phyloP scores from a whole-genome alignment of 2,113 vertebrate species.

The Clarias macrocephalus region DNA sequence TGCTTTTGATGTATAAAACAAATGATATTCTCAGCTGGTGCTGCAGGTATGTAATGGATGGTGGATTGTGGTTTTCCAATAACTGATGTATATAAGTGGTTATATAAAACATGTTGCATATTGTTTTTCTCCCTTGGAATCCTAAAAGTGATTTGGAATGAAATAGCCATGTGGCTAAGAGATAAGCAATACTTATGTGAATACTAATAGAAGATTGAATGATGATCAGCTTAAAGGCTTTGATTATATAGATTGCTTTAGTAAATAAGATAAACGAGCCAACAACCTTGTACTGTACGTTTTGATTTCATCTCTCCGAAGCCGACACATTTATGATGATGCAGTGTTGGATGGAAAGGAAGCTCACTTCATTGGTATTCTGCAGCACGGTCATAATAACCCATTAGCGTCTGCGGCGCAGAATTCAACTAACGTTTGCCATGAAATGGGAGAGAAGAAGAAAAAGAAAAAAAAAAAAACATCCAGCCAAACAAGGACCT shows the following conservation, averaged over 20 bases:
- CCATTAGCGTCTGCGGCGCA: neutral
- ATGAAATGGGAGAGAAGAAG: neutral
- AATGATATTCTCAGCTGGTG: neutral
- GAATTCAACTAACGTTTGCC: conserved; percentile 1
- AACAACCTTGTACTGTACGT: neutral
- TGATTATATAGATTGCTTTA: neutral
- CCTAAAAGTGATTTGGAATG: neutral
- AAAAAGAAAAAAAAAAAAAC: neutral
- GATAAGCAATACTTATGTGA: neutral
- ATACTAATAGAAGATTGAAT: neutral
- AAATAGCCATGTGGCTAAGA: neutral
- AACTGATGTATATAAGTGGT: conserved; percentile 9
- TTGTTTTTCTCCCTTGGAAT: neutral
- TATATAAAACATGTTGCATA: neutral
- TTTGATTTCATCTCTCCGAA: conserved; percentile 11
- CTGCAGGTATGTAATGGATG: neutral
- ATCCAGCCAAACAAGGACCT: conserved; percentile 32
- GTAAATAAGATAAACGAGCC: neutral
- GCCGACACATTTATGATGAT: neutral
- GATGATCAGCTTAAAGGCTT: neutral
- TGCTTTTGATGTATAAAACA: no score
- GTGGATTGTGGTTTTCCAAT: conserved; percentile 2
- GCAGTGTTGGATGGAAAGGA: neutral
- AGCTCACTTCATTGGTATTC: conserved; percentile 7
- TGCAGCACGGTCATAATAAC: neutral